Conservation (phyloP, 2,888 invertebrate species). For the Cephus rjabovi region DNA sequence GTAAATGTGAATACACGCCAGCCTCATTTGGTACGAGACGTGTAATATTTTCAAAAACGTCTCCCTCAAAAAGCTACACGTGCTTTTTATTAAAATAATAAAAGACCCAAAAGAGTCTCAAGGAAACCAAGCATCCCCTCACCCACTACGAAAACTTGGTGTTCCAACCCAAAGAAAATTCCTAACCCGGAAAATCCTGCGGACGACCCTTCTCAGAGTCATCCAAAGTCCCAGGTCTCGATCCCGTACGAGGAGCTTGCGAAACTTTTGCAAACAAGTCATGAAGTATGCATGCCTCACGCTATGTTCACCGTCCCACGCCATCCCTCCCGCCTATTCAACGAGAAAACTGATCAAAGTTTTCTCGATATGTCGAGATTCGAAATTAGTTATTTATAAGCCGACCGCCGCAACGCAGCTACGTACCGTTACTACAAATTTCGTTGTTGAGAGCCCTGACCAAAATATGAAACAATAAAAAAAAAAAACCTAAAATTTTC, state of each 20-base stretch:
- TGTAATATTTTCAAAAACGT: background rate
- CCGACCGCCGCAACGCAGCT: slow-evolving; percentile 11
- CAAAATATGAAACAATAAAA: background rate
- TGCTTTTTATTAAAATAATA: background rate
- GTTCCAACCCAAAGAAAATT: background rate
- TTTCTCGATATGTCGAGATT: slow-evolving; percentile 56
- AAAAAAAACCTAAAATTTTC: too few relatives aligned
- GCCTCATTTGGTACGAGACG: background rate
- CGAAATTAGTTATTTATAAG: slow-evolving; percentile 58
- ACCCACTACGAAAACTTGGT: background rate
- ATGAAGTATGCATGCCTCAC: slow-evolving; percentile 47
- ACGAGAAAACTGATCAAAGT: slow-evolving; percentile 53
- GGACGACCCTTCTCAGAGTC: background rate
- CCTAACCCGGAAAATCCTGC: background rate
- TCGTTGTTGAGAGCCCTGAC: background rate
- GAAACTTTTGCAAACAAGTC: slow-evolving; percentile 26
- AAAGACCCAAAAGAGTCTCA: background rate
- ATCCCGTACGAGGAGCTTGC: background rate
- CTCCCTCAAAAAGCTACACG: background rate
- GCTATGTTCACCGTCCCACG: slow-evolving; percentile 1
- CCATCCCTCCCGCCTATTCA: background rate
- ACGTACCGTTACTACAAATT: background rate
- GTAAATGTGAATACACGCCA: background rate
- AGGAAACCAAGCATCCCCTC: background rate
- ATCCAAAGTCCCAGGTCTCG: background rate